Percentiles rank a stretch among this genome's conserved stretches.
These are phyloP conservation scores for Tanypteryx hageni DNA, from an alignment of 2,888 invertebrate species.

Conservation along the genomic window DNA sequence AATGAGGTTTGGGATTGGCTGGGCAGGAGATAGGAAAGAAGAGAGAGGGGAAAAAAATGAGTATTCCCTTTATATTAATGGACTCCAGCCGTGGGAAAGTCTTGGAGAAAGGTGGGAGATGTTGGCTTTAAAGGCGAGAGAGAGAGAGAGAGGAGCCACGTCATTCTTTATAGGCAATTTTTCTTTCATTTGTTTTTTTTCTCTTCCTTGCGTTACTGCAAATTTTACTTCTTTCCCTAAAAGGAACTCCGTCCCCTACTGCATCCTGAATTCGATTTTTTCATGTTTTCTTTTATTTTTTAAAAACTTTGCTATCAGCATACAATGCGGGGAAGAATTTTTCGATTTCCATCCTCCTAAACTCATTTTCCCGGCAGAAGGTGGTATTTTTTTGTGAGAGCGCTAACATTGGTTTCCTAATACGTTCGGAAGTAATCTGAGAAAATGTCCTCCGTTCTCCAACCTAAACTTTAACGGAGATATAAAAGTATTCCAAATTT, in stretches of 20 bases:
- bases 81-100: conserved; percentile 61
- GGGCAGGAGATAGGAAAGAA: neutral
- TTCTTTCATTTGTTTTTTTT: neutral
- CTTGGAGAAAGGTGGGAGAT: conserved; percentile 35
- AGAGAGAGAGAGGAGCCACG: neutral
- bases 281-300: neutral
- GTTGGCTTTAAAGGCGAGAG: neutral
- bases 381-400: neutral
- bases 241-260: neutral
- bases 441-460: too few relatives aligned
- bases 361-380: neutral
- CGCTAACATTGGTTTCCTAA: too few relatives aligned
- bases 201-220: neutral
- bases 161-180: conserved; percentile 29
- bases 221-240: conserved; percentile 18
- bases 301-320: neutral
- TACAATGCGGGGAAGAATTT: neutral
- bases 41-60: conserved; percentile 22
- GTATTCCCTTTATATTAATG: conserved; percentile 59
- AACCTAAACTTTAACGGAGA: too few relatives aligned
- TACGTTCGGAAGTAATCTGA: too few relatives aligned
- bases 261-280: neutral
- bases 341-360: neutral
- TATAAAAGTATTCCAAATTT: too few relatives aligned
- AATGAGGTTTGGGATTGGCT: conserved; percentile 38